Conservation (phyloP, 2,113 vertebrate species). For the Urocynchramus pylzowi region DNA sequence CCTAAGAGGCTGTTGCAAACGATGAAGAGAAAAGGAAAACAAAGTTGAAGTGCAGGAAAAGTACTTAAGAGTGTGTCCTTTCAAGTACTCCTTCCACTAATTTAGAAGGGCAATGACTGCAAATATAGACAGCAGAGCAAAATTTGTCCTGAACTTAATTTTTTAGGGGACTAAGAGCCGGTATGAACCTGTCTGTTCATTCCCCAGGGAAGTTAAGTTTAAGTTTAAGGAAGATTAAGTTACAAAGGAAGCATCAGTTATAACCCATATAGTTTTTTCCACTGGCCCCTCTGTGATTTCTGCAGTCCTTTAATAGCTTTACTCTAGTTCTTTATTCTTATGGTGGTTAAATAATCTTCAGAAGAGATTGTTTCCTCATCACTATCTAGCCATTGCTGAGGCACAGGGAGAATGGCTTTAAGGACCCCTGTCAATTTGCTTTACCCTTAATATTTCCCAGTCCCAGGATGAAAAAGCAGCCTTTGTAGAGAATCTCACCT, state of each 20-base stretch:
- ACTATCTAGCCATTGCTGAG: background rate
- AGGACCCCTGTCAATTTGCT: background rate
- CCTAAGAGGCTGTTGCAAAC: background rate
- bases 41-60: constrained; percentile 8
- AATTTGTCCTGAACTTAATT: background rate
- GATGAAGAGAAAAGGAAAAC: background rate
- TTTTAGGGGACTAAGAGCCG: background rate
- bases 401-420: background rate
- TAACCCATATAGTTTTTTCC: background rate
- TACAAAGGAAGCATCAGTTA: background rate
- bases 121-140: background rate
- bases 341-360: background rate
- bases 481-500: background rate
- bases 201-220: background rate
- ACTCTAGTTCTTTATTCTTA: background rate
- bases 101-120: background rate
- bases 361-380: background rate
- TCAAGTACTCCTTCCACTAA: background rate
- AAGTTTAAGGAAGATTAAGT: background rate
- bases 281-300: background rate
- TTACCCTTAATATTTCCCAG: background rate
- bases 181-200: background rate
- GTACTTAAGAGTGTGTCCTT: background rate
- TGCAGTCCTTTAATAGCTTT: background rate
- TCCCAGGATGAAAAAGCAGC: background rate